Base-by-base conservation (phyloP, 2,797 vertebrate genomes). In the Myotis planiceps region DNA sequence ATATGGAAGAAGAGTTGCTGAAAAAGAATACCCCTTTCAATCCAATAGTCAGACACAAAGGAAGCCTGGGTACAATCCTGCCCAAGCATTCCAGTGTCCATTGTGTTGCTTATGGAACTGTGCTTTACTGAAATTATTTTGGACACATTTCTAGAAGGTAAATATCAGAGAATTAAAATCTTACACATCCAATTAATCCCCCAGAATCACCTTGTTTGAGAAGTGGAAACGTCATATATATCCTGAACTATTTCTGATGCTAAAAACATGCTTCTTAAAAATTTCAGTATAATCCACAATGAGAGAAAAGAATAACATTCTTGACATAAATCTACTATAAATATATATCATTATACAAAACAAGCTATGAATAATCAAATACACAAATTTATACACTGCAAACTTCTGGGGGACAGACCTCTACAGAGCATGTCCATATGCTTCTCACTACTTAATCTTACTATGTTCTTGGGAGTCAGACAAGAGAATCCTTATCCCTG, bases 241-340 rank as follows among this genome's bases (percentile, higher is more conserved):
- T 80, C 4, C 3, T 71, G 47, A 93, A 68, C 71, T 76, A 53
- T 32, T n/a, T 55, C 12, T 72, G 9, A 84, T 84, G 47, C 25
- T 23, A 78, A 81, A 81, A 79, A 29, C 29, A 34, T 37, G 18
- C 60, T 92, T 92, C 55, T 51, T 94, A 66, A 95, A 92, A 88
- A 25, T 27, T 68, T 81, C 69, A 89, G 68, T n/a, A 58, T 72
- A 66, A n/a, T 84, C n/a, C 14, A 80, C 4, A 2, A 5, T 66
- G 39, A 42, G 18, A 80, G 55, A 55, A 87, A 89, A 80, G 72
- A 85, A 79, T 66, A 51, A 39, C 39, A 92, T 76, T 88, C 9
- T 29, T 37, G n/a, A 65, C 51, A 83, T 94, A 68, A 39, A 51
- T 58, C 25, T 85, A 60, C 34, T 71, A 7, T 82, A 51, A 72